Base-by-base conservation (phyloP, 1,140 invertebrate genomes). In the Samia ricini region DNA sequence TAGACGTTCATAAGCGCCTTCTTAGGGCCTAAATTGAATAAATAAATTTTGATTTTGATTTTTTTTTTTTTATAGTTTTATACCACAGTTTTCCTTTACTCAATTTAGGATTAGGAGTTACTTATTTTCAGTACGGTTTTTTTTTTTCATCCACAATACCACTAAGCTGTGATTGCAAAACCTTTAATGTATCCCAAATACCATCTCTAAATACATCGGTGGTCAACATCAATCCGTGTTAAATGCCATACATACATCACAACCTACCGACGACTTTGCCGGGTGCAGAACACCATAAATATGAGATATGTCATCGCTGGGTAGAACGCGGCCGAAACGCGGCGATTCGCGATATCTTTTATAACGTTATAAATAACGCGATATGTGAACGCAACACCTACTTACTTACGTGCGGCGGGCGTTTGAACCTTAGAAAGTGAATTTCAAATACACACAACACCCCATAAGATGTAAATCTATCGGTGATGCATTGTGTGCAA, bases 301-400 rank as follows among this genome's bases (percentile, higher is more conserved):
- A 79, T 79, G 81, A 72, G 74, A 84, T 84, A 84, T 67, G 81
- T 81, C 84, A 83, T 84, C 79, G 57, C 54, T 50, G 58, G 66
- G 56, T 72, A 60, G 65, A 66, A 69, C 65, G 79, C 73, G 79
- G 69, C 74, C 69, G 66, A 74, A 79, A 76, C 64, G 69, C 73
- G 6, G 70, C 69, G 81, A 83, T 81, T 66, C 68, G 15, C 71
- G 79, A 80, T 83, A 85, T 66, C 72, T 57, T 68, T 76, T 73
- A 76, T 79, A 79, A 71, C 66, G 68, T 70, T 66, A 81, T 87
- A 85, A 81, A 83, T 78, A 83, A 79, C 55, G 22, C 54, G 69
- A 73, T 77, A 70, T 71, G 71, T 72, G 69, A 21, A 65, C 54
- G 23, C 56, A 71, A 81, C 78, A 81, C 74, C 72, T 78, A 81